Evolutionary conservation across 2,888 invertebrate species (phyloP), one percentile per base, ranked within the genome.

Genomic region (Ametastegia equiseti): DNA sequence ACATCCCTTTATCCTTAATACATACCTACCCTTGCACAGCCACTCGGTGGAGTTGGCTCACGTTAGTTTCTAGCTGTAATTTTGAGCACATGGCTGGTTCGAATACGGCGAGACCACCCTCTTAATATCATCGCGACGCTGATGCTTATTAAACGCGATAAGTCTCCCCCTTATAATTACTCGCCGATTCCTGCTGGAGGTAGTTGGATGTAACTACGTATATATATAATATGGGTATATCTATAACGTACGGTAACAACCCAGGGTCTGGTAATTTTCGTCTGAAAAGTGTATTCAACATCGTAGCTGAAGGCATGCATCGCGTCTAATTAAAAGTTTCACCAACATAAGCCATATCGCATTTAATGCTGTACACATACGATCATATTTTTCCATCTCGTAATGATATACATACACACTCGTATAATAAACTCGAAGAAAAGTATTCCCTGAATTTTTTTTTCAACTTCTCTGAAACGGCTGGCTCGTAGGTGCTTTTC

Each of bases 111-210:
- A 13, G 39, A 75, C 36, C 57, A 50, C 50, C 75, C 75, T 75
- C 36, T 9, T 45, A 36, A 75, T 45, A 33, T 30, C 50, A 33
- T 36, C 9, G 54, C 30, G 23, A 75, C 54, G 50, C 33, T 50
- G 75, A 27, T 27, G 75, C 50, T 75, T 75, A 54, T 75, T 54
- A 75, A 75, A 75, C 75, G 57, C 75, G 75, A 75, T 57, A 75
- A 75, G 75, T 75, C 75, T 57, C 75, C 54, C n/a, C 54, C 54
- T 75, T 39, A 30, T 36, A 50, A 75, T 75, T 54, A 54, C 23
- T 54, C 54, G 54, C 75, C 23, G 75, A 57, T 71, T 47, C 30
- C 47, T 60, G 15, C 60, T 15, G 27, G n/a, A n/a, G n/a, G n/a
- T n/a, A n/a, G n/a, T n/a, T n/a, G n/a, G n/a, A n/a, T n/a, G n/a